These are phyloP conservation scores for Zophobas atratus DNA, from an alignment of 1,140 invertebrate genomes.

Conservation along the genomic window DNA sequence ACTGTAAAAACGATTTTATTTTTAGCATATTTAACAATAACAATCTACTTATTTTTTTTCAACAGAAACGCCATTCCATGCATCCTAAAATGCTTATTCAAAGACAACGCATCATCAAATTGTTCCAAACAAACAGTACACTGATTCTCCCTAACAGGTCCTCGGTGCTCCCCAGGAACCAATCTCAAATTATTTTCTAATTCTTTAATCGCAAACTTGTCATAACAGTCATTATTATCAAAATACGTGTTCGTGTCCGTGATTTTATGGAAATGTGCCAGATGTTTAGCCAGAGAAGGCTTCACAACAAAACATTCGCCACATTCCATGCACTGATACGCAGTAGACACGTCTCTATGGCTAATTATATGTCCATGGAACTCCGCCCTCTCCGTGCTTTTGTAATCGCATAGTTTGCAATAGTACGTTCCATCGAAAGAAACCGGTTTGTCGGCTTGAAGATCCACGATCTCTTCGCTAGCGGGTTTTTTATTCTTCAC, in stretches of 20 bases:
- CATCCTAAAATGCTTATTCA: constrained; percentile 75
- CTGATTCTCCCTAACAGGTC: constrained; percentile 73
- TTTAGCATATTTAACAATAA: neutral
- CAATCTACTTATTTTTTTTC: constrained; percentile 63
- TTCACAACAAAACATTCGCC: constrained; percentile 78
- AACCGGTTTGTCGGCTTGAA: constrained; percentile 60
- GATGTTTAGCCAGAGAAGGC: constrained; percentile 76
- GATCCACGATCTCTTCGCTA: constrained; percentile 45
- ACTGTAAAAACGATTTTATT: no score
- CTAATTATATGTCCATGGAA: constrained; percentile 72
- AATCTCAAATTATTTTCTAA: constrained; percentile 66
- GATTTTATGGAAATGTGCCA: constrained; percentile 75
- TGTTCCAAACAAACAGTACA: constrained; percentile 77
- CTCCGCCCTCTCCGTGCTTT: constrained; percentile 64
- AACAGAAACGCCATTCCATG: constrained; percentile 80
- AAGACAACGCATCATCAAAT: constrained; percentile 72
- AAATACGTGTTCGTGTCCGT: constrained; percentile 73
- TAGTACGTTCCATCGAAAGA: constrained; percentile 67
- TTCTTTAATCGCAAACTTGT: constrained; percentile 70
- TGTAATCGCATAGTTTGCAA: constrained; percentile 72
- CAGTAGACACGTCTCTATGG: constrained; percentile 72
- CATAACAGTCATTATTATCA: constrained; percentile 71
- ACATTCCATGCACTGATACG: constrained; percentile 79
- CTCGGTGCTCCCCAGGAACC: constrained; percentile 63
- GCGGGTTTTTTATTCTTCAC: constrained; percentile 5